Percentiles rank a stretch among this genome's conserved stretches.
phyloP scores from a whole-genome alignment of 2,113 vertebrate species.

The Pelusios castaneus region DNA sequence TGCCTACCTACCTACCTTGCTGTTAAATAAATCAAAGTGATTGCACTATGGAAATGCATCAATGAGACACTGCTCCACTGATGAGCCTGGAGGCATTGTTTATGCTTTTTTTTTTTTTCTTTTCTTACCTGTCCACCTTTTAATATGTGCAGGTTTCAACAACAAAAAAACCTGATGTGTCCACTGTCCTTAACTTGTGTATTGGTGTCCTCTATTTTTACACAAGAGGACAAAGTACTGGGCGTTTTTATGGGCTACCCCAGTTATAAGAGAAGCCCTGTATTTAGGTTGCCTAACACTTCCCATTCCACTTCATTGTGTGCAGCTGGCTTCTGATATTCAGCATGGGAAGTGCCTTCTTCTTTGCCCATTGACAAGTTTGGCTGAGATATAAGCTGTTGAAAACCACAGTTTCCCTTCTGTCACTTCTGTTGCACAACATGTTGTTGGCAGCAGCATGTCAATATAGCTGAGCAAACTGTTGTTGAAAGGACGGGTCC shows the following conservation, averaged over 20 bases:
- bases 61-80: background rate
- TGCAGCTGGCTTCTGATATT: background rate
- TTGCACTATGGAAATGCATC: background rate
- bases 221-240: background rate
- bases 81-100: background rate
- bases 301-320: background rate
- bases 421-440: background rate
- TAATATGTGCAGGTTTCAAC: background rate
- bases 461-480: background rate
- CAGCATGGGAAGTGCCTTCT: background rate
- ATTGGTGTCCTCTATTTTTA: background rate
- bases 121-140: background rate
- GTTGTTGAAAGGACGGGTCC: background rate
- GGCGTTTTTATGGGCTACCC: background rate
- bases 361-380: background rate
- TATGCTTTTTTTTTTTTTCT: too few species aligned
- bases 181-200: background rate
- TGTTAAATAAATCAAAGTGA: background rate
- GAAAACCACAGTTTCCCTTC: constrained; percentile 3
- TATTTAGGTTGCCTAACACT: background rate
- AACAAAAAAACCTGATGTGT: background rate
- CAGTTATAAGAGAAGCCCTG: background rate
- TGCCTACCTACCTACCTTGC: background rate
- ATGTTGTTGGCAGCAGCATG: background rate
- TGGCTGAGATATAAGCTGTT: background rate